Base-by-base conservation (phyloP, 2,797 vertebrate genomes). In the Distichodus sexfasciatus region DNA sequence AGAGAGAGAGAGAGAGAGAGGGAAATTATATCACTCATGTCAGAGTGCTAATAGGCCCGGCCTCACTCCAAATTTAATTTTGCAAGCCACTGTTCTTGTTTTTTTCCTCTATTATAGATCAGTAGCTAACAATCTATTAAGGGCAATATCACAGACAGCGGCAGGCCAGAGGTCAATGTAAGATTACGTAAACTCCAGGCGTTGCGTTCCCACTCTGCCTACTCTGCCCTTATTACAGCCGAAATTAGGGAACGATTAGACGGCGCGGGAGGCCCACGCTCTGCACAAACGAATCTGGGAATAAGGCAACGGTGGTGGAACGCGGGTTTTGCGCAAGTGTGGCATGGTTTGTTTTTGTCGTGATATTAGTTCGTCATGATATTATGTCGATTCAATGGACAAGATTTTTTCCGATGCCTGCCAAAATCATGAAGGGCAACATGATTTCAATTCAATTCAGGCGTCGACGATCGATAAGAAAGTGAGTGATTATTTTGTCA, bases 21-120 rank as follows among this genome's bases (percentile, higher is more conserved):
- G 61, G 55, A 88, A 89, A 92, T 88, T 81, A 86, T 90, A 90
- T 91, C 86, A 87, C 82, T 88, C 82, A 81, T 89, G 88, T 90
- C 89, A 88, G 69, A 68, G 79, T 83, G 85, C 88, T 91, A 90
- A 91, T 89, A 88, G 87, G 84, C 82, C 77, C 85, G 69, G 83
- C 78, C 71, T 82, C 84, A 79, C 82, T 88, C 84, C 79, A 80
- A 76, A 65, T 87, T 81, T 84, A 85, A 86, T 88, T 88, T 82
- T 70, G 81, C 73, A 75, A 83, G 79, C 82, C 77, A 65, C 73
- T 46, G 62, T 76, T 76, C 76, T 76, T 79, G 66, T 38, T 19
- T 40, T 58, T 28, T n/a, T 26, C 36, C 17, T 50, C 33, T 57
- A 54, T 50, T 70, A 76, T 65, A 73, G 69, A 75, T 76, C 63